phyloP scores from a whole-genome alignment of 2,113 vertebrate genomes.

The Pelecanus crispus region DNA sequence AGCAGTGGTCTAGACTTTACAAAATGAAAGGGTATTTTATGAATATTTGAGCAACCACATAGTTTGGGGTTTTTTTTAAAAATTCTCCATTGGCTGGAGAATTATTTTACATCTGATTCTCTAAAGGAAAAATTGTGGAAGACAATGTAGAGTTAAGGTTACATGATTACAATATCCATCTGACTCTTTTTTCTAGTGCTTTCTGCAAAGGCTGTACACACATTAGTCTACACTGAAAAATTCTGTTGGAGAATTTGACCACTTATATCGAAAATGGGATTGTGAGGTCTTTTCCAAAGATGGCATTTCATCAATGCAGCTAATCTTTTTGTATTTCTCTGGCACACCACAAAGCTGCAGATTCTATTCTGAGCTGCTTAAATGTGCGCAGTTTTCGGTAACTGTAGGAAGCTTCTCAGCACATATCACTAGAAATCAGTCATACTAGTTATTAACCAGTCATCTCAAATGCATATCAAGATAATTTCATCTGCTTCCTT shows the following conservation, averaged over 20 bases:
- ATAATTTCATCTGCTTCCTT: background rate
- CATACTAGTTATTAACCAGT: background rate
- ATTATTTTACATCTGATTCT: background rate
- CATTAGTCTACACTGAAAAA: rapidly evolving
- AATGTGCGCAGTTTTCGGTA: background rate
- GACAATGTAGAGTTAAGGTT: background rate
- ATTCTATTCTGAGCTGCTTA: background rate
- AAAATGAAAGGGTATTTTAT: background rate
- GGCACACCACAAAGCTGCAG: background rate
- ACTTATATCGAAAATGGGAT: background rate
- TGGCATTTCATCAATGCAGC: background rate
- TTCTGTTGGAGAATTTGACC: background rate
- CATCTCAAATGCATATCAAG: background rate
- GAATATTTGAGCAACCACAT: background rate
- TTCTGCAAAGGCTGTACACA: background rate
- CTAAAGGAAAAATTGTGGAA: background rate
- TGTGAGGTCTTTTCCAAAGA: background rate
- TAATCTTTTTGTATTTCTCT: background rate
- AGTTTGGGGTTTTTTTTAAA: background rate
- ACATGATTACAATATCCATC: rapidly evolving
- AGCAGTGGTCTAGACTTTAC: background rate
- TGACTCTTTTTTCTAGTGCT: background rate
- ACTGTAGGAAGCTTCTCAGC: background rate
- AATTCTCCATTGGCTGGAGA: background rate
- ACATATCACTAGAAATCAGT: rapidly evolving